Percentiles rank a stretch among this genome's conserved stretches.
Conservation (phyloP, 2,888 invertebrate species). For the Xestia sexstrigata region DNA sequence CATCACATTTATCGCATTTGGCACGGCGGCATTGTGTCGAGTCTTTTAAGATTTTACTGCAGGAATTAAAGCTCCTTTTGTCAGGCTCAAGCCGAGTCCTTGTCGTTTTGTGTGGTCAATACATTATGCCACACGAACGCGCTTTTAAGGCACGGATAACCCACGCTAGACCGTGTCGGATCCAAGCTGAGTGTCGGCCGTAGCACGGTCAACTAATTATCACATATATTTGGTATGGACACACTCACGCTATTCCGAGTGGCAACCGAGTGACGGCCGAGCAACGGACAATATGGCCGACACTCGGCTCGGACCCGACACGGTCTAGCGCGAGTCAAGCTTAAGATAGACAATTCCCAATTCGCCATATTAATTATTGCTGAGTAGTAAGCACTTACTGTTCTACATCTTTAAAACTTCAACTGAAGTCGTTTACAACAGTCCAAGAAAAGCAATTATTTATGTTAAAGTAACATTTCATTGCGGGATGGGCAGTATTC, state of each 20-base stretch:
- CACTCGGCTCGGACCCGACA: too few species aligned
- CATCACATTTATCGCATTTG: background rate
- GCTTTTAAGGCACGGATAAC: background rate
- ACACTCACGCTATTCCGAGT: too few species aligned
- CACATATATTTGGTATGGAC: too few species aligned
- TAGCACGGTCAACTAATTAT: too few species aligned
- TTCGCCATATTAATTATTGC: background rate
- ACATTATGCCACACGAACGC: background rate
- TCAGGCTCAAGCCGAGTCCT: background rate
- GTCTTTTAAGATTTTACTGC: background rate
- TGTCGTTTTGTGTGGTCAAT: background rate
- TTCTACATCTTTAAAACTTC: conserved; percentile 9
- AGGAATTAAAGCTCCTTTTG: background rate
- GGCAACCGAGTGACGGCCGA: too few species aligned
- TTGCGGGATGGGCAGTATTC: conserved; percentile 57
- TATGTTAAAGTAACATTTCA: conserved; percentile 57
- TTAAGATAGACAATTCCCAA: background rate
- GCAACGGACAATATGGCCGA: too few species aligned
- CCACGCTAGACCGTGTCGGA: too few species aligned
- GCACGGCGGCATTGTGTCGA: too few species aligned
- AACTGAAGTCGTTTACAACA: conserved; percentile 18
- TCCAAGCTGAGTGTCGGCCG: too few species aligned
- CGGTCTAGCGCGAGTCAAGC: too few species aligned
- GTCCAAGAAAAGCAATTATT: conserved; percentile 51
- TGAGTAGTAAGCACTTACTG: background rate